phyloP scores from a whole-genome alignment of 2,113 vertebrate species.

The Zosterops hypoxanthus region DNA sequence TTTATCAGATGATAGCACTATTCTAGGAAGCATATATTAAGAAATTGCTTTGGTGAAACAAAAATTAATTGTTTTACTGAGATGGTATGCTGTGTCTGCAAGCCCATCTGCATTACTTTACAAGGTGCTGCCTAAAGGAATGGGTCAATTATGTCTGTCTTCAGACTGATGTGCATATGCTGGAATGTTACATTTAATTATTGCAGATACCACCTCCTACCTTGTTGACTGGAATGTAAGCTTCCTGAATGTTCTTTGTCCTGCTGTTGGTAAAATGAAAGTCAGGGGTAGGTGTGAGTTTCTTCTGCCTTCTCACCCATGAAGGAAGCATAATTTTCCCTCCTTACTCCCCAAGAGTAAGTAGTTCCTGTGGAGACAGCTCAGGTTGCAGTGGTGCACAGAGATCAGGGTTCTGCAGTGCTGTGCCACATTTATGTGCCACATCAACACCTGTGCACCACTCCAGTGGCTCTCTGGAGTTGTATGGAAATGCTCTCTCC shows the following conservation, averaged over 20 bases:
- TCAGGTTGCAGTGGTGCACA: background rate
- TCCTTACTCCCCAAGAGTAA: background rate
- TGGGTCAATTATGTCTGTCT: background rate
- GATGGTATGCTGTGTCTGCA: background rate
- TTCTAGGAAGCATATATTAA: background rate
- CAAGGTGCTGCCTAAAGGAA: background rate
- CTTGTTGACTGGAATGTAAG: background rate
- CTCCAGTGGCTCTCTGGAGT: background rate
- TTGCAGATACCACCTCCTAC: background rate
- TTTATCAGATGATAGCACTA: background rate
- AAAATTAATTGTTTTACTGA: background rate
- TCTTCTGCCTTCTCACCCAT: background rate
- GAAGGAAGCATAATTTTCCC: background rate
- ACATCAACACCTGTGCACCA: background rate
- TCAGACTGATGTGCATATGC: background rate
- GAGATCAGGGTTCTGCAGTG: background rate
- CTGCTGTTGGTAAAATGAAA: background rate
- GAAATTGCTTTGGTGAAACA: background rate
- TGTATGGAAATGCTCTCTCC: background rate
- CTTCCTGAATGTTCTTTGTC: background rate
- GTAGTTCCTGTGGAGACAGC: background rate
- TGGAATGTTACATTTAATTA: background rate
- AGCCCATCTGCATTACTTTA: background rate
- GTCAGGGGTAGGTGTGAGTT: background rate
- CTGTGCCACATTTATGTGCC: background rate